Percentiles rank a stretch among this genome's conserved stretches.
Conservation (phyloP, 2,888 invertebrate genomes). For the Pachliopta kotzebuea region DNA sequence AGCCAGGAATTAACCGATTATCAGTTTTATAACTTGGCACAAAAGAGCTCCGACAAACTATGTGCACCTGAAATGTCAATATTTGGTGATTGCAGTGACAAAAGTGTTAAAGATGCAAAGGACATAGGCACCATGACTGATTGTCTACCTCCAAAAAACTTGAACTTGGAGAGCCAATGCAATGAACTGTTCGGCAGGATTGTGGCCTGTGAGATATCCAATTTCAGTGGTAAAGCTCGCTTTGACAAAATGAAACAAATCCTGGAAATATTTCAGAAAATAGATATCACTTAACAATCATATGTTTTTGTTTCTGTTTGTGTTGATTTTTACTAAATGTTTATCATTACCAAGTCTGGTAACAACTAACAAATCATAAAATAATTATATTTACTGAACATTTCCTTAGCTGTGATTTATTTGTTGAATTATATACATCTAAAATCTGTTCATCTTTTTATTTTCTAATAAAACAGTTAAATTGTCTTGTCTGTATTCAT, state of each 20-base stretch:
- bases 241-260: slow-evolving; percentile 22
- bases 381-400: too few relatives aligned
- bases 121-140: slow-evolving; percentile 20
- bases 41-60: neutral
- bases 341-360: too few relatives aligned
- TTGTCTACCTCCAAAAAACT: neutral
- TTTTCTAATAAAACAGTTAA: too few relatives aligned
- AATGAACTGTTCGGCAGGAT: slow-evolving; percentile 27
- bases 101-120: slow-evolving; percentile 1
- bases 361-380: too few relatives aligned
- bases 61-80: neutral
- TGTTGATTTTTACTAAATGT: too few relatives aligned
- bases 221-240: slow-evolving; percentile 3
- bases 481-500: too few relatives aligned
- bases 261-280: slow-evolving; percentile 10
- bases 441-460: too few relatives aligned
- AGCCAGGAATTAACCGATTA: neutral
- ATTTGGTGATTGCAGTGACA: neutral
- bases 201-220: slow-evolving; percentile 21
- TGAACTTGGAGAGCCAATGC: slow-evolving; percentile 47
- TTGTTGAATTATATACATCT: too few relatives aligned
- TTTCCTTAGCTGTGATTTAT: too few relatives aligned
- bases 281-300: neutral
- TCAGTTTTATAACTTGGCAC: neutral
- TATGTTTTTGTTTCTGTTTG: too few relatives aligned